Evolutionary conservation across 2,797 vertebrate genomes (phyloP).

Genomic region (Paratrypauchen microcephalus): DNA sequence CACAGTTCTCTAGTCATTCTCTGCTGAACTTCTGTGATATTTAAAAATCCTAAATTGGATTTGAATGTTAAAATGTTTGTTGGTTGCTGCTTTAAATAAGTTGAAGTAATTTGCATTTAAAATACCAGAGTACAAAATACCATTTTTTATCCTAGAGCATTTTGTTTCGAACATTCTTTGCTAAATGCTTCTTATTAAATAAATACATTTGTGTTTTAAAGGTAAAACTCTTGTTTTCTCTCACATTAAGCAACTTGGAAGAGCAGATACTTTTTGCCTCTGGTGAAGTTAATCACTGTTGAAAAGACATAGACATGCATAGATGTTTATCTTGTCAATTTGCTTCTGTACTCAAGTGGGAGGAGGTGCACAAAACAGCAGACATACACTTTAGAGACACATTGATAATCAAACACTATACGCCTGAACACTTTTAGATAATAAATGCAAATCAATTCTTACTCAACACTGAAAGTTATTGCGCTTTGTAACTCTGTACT

Average conservation of each 20-base stretch:
- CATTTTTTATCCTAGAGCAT: background rate
- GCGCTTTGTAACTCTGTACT: background rate
- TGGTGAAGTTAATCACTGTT: background rate
- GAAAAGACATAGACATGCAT: background rate
- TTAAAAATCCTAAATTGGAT: background rate
- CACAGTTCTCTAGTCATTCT: background rate
- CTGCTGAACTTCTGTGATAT: background rate
- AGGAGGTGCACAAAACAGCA: background rate
- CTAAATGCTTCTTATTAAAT: background rate
- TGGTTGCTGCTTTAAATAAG: background rate
- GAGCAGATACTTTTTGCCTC: background rate
- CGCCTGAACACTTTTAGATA: background rate
- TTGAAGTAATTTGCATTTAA: background rate
- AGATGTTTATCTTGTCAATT: background rate
- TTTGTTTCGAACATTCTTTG: background rate
- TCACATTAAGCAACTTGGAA: background rate
- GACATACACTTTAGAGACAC: no score
- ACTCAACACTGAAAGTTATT: background rate
- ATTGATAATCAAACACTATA: background rate
- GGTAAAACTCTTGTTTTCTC: background rate
- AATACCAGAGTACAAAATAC: background rate
- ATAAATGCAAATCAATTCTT: background rate
- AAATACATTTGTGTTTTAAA: background rate
- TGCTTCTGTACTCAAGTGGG: background rate
- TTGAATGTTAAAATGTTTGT: slow-evolving; percentile 2